phyloP scores from a whole-genome alignment of 2,888 invertebrate species.

The Listrodromus nycthemerus region DNA sequence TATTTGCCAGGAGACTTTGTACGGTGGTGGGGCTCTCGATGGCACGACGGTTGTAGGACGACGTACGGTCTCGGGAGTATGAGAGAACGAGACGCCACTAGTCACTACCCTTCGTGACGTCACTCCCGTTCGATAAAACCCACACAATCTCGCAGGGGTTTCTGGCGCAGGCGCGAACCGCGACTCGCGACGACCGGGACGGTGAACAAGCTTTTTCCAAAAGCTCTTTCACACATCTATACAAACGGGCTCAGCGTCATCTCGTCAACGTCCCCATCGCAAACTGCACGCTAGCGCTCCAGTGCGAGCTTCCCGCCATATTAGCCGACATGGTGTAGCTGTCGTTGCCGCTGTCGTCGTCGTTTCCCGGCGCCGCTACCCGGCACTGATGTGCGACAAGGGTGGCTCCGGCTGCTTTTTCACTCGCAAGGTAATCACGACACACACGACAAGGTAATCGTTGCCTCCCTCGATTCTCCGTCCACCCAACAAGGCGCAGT shows the following conservation, averaged over 20 bases:
- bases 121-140: slow-evolving; percentile 82
- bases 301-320: slow-evolving; percentile 80
- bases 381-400: slow-evolving; percentile 88
- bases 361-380: slow-evolving; percentile 7
- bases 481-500: not conserved
- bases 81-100: slow-evolving; percentile 48
- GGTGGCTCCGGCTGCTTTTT: slow-evolving; percentile 90
- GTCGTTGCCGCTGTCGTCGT: slow-evolving; percentile 26
- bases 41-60: slow-evolving; percentile 44
- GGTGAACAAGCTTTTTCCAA: not conserved
- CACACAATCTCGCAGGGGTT: slow-evolving; percentile 68
- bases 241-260: not conserved
- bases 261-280: slow-evolving; percentile 67
- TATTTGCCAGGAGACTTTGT: slow-evolving; percentile 31
- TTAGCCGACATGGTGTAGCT: slow-evolving; percentile 80
- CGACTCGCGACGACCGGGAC: not conserved
- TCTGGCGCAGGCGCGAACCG: not conserved
- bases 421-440: slow-evolving; percentile 86
- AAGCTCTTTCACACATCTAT: slow-evolving; percentile 16
- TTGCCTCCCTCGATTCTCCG: not conserved
- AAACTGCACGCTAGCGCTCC: slow-evolving; percentile 67
- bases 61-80: slow-evolving; percentile 41
- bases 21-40: slow-evolving; percentile 11
- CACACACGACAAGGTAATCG: too few species aligned
- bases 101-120: slow-evolving; percentile 77